Evolutionary conservation across 2,113 vertebrate genomes (phyloP), one percentile per base, ranked within the genome.

Genomic region (Microcebus murinus): DNA sequence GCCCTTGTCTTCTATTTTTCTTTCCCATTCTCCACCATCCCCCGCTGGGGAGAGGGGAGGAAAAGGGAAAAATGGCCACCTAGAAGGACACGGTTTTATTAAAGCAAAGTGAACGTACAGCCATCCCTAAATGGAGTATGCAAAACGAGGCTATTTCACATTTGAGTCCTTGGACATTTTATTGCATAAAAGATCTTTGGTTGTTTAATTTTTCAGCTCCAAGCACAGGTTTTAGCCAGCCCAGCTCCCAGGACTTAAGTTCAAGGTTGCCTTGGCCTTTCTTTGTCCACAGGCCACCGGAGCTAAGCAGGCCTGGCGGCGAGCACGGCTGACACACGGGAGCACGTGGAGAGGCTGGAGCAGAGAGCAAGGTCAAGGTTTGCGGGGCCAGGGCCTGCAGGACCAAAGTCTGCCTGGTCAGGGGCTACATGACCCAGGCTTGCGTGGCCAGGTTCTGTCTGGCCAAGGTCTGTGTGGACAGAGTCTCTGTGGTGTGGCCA

Each of bases 161-260:
- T 83, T 76, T 50, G 39, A 77, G 57, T 76, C 79, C 73, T 84
- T 14, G 59, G 29, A 63, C 25, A 23, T 39, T 70, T 83, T 77
- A 71, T 61, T 79, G 39, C 48, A 21, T 52, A 29, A 92, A 57
- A 86, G 57, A 67, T 80, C 42, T 7, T 29, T 27, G 25, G 29
- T 7, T 61, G 61, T 81, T 90, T 88, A 83, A 96, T 94, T 94
- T 83, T 96, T 96, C 98, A 97, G 95, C 95, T 98, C 96, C 96
- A 97, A 92, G 96, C 67, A 96, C 42, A 96, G 36, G 87, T 88
- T 98, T 97, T 68, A 68, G 88, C 85, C 74, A 70, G 76, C 67
- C 86, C 82, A 87, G 85, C 86, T 91, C 57, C 73, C 70, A 55
- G 73, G 95, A 97, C 87, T 59, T 0, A 0, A 97, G 97, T 97